phyloP scores from a whole-genome alignment of 2,797 vertebrate species.

The Echeneis naucrates region DNA sequence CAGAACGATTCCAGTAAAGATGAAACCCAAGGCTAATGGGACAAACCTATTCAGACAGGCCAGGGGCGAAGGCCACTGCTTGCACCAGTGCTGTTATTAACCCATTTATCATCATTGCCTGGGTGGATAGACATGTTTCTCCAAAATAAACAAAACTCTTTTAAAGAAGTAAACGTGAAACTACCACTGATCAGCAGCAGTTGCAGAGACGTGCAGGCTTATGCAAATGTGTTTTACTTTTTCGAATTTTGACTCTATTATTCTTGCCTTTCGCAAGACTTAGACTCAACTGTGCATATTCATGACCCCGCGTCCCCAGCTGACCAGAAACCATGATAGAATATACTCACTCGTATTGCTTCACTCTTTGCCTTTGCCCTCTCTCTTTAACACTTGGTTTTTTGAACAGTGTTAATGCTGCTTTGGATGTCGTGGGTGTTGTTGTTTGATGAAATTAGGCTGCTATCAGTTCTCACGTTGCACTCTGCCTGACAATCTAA shows the following conservation, averaged over 20 bases:
- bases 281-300: not conserved
- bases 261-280: not conserved
- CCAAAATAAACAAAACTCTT: conserved; percentile 3
- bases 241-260: not conserved
- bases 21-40: conserved; percentile 11
- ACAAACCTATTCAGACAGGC: conserved; percentile 22
- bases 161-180: conserved; percentile 16
- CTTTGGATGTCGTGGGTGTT: not conserved
- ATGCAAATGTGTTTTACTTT: not conserved
- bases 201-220: not conserved
- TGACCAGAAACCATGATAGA: not conserved
- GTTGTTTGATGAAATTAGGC: not conserved
- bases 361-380: not conserved
- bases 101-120: conserved; percentile 42
- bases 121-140: conserved; percentile 11
- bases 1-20: conserved; percentile 24
- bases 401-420: not conserved
- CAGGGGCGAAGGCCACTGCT: conserved; percentile 11
- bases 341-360: not conserved
- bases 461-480: not conserved
- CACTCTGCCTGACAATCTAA: not conserved
- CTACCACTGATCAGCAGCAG: not conserved
- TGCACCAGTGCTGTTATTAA: conserved; percentile 47
- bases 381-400: not conserved
- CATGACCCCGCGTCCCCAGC: not conserved